Conservation (phyloP, 2,888 invertebrate genomes). For the Epinotia demarniana region DNA sequence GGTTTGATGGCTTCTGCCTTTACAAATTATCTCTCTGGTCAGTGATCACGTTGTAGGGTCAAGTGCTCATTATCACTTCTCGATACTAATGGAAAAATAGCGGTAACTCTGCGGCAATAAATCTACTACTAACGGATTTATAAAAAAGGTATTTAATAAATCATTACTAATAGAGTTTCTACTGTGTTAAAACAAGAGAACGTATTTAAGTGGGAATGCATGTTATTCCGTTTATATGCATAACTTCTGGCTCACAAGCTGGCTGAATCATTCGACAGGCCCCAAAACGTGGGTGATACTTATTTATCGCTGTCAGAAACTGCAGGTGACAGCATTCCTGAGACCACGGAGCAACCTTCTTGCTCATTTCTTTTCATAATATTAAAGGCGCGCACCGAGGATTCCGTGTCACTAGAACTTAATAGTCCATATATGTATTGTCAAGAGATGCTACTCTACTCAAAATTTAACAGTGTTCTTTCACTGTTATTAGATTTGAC, state of each 20-base stretch:
- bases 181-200: not conserved
- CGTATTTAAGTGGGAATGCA: conserved; percentile 28
- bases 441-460: too few relatives aligned
- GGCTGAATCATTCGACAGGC: conserved; percentile 30
- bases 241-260: conserved; percentile 16
- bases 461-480: too few relatives aligned
- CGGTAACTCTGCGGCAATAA: conserved; percentile 1
- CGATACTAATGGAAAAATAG: conserved; percentile 6
- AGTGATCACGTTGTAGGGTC: conserved; percentile 16
- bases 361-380: not conserved
- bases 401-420: not conserved
- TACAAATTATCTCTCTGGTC: conserved; percentile 9
- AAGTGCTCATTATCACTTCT: conserved; percentile 14
- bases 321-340: conserved; percentile 40
- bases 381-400: not conserved
- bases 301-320: conserved; percentile 35
- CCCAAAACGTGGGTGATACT: conserved; percentile 37
- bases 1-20: conserved; percentile 9
- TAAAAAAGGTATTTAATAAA: not conserved
- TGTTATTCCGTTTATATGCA: conserved; percentile 18
- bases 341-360: not conserved
- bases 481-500: too few relatives aligned
- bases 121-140: not conserved
- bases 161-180: not conserved
- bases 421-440: not conserved